Evolutionary conservation across 2,797 vertebrate species (phyloP).

Genomic region (Eulemur coronatus): DNA sequence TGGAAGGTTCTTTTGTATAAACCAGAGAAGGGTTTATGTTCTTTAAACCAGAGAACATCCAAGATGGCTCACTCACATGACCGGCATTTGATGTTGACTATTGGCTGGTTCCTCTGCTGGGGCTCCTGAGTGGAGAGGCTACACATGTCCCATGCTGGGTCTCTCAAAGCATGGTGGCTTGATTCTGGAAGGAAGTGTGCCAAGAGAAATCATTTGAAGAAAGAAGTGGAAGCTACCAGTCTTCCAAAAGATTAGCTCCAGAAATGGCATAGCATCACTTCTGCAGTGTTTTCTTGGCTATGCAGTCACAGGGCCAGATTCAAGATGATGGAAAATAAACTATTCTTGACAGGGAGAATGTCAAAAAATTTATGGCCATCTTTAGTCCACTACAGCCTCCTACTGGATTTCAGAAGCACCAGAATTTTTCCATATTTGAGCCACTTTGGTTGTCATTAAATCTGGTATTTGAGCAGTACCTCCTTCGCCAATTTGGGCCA

Average conservation of each 20-base stretch:
- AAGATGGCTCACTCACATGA: neutral
- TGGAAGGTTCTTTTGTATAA: neutral
- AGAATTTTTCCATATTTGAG: neutral
- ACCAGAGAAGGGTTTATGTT: no score
- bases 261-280: neutral
- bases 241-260: neutral
- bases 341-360: neutral
- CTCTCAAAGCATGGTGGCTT: neutral
- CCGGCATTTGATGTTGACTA: neutral
- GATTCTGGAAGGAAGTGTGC: neutral
- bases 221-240: neutral
- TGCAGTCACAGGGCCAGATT: neutral
- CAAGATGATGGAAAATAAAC: neutral
- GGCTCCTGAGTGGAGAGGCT: neutral
- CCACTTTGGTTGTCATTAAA: neutral
- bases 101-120: neutral
- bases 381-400: neutral
- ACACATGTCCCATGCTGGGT: neutral
- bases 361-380: neutral
- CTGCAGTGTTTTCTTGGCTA: neutral
- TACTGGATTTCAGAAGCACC: neutral
- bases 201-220: neutral
- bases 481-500: neutral
- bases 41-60: neutral
- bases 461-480: neutral